Evolutionary conservation across 2,888 invertebrate genomes (phyloP).

Genomic region (Falcaria lacertinaria): DNA sequence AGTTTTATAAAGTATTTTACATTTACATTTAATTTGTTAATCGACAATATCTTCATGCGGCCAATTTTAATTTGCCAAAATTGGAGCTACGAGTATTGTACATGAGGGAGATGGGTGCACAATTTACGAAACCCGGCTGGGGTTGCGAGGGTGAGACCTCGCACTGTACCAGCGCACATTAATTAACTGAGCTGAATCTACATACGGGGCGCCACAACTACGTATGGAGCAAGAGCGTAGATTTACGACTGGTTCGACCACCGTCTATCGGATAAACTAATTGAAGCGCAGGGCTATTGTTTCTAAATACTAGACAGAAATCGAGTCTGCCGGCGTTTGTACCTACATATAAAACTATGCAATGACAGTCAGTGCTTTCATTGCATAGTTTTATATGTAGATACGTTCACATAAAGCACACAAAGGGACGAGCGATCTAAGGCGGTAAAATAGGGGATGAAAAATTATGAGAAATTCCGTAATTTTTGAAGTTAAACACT

Average conservation of each 20-base stretch:
- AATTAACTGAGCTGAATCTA: conserved; percentile 75
- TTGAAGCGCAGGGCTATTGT: conserved; percentile 74
- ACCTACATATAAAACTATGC: no score
- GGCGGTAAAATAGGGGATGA: no score
- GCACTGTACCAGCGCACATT: conserved; percentile 74
- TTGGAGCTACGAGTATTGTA: conserved; percentile 49
- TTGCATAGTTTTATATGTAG: no score
- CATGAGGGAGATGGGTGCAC: conserved; percentile 67
- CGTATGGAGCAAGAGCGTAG: conserved; percentile 67
- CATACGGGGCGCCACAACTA: conserved; percentile 67
- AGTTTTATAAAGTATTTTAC: conserved; percentile 1
- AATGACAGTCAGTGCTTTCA: no score
- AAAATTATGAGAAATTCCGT: no score
- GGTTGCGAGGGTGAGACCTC: conserved; percentile 61
- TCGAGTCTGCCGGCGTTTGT: conserved; percentile 44
- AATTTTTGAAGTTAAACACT: no score
- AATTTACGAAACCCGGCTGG: conserved; percentile 67
- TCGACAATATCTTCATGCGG: conserved; percentile 35
- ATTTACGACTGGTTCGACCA: conserved; percentile 76
- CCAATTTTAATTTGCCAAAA: conserved; percentile 63
- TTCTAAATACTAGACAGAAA: conserved; percentile 71
- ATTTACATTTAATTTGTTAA: conserved; percentile 14
- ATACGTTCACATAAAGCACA: no score
- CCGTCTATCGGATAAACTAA: conserved; percentile 77
- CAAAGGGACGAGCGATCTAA: no score